These are phyloP conservation scores for Melanotaenia pygmaea DNA, from an alignment of 2,797 vertebrate genomes.

Conservation along the genomic window DNA sequence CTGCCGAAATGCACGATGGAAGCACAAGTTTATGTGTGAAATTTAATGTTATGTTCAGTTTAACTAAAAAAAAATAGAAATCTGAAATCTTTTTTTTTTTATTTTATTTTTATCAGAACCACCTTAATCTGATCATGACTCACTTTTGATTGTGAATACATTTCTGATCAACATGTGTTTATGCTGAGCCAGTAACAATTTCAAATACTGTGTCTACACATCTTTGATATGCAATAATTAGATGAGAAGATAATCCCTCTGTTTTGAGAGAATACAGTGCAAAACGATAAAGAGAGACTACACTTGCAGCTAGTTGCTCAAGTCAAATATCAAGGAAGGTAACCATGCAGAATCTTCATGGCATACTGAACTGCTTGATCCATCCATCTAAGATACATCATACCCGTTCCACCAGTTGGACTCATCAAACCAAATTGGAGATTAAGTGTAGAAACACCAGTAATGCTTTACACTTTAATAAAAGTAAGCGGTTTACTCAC, in stretches of 20 bases:
- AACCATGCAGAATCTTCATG: neutral
- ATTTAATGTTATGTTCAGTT: neutral
- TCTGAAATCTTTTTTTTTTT: neutral
- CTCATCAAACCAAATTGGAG: neutral
- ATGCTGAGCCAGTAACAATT: neutral
- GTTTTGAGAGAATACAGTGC: neutral
- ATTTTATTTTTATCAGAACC: neutral
- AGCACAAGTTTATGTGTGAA: neutral
- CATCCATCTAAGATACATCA: neutral
- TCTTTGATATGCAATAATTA: neutral
- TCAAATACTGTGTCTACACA: neutral
- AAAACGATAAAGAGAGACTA: neutral
- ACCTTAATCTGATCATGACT: neutral
- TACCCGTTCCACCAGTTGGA: neutral
- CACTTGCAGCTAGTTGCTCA: neutral
- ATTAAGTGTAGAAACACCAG: neutral
- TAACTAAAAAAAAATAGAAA: neutral
- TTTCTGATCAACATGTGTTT: neutral
- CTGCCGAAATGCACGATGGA: constrained; percentile 3
- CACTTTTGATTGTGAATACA: neutral
- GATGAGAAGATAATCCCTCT: neutral
- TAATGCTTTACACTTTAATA: neutral
- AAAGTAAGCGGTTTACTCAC: neutral
- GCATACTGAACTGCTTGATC: neutral
- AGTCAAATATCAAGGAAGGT: neutral